Conservation (phyloP, 2,113 vertebrate genomes). For the Dasyprocta punctata region DNA sequence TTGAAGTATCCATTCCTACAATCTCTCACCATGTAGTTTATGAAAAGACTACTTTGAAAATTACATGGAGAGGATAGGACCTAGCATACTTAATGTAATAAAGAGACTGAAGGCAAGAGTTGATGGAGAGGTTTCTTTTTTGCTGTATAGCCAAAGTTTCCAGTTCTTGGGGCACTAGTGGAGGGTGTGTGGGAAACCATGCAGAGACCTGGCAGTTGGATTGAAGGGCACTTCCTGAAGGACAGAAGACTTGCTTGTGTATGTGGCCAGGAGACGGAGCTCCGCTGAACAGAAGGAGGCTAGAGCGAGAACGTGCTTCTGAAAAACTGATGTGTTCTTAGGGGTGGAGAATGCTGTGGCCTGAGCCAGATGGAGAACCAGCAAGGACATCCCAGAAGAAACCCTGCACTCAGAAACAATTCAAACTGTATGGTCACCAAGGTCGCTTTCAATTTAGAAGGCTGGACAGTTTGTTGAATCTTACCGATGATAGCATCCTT, state of each 20-base stretch:
- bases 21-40: not conserved
- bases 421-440: not conserved
- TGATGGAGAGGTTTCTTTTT: not conserved
- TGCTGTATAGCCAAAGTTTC: not conserved
- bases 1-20: not conserved
- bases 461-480: not conserved
- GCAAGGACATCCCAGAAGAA: not conserved
- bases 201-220: not conserved
- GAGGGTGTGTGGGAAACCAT: not conserved
- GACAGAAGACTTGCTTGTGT: not conserved
- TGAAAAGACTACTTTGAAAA: not conserved
- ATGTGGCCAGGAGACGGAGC: not conserved
- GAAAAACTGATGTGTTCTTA: not conserved
- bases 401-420: not conserved
- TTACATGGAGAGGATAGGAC: not conserved
- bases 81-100: not conserved
- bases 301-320: not conserved
- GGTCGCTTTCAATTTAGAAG: constrained; percentile 8
- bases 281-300: not conserved
- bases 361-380: not conserved
- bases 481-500: not conserved
- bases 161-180: not conserved
- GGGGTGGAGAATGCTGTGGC: not conserved
- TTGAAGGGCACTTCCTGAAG: not conserved
- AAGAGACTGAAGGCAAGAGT: not conserved